Conservation (phyloP, 1,140 invertebrate genomes). For the Drosophila littoralis region DNA sequence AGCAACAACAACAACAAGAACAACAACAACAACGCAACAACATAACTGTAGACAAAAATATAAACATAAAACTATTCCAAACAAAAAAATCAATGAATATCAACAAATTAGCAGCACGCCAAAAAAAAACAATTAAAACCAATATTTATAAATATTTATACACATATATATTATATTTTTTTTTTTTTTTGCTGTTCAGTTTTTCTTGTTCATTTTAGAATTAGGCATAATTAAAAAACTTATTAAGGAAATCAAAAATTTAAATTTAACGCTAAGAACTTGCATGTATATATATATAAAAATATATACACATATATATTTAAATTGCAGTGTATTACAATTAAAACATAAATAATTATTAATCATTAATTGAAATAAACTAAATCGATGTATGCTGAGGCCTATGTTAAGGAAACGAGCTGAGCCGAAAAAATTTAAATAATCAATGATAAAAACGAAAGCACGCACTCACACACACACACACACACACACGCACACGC, state of each 20-base stretch:
- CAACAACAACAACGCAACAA: slow-evolving; percentile 30
- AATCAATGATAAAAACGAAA: slow-evolving; percentile 6
- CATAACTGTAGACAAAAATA: slow-evolving; percentile 37
- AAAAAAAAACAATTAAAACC: slow-evolving; percentile 65
- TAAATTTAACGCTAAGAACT: slow-evolving; percentile 51
- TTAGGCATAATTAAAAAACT: slow-evolving; percentile 58
- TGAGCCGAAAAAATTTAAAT: slow-evolving; percentile 24
- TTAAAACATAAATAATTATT: slow-evolving; percentile 56
- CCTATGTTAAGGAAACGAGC: slow-evolving; percentile 56
- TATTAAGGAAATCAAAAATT: slow-evolving; percentile 80
- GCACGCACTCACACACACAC: slow-evolving; percentile 5
- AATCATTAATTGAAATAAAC: slow-evolving; percentile 24
- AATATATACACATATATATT: slow-evolving; percentile 22
- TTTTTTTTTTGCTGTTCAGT: slow-evolving; percentile 45
- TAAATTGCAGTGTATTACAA: slow-evolving; percentile 66
- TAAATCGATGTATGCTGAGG: slow-evolving; percentile 27
- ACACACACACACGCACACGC: background rate
- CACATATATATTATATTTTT: slow-evolving; percentile 70
- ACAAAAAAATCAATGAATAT: slow-evolving; percentile 37
- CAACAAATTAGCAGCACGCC: slow-evolving; percentile 40
- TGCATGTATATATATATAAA: slow-evolving; percentile 19
- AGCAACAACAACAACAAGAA: slow-evolving; percentile 1
- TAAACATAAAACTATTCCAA: slow-evolving; percentile 21
- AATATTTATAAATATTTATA: slow-evolving; percentile 74
- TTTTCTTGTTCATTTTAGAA: slow-evolving; percentile 42